Percentiles rank a stretch among this genome's conserved stretches.
Conservation (phyloP, 53 echinoderm and acorn worm species). For the Echinarachnius parma region DNA sequence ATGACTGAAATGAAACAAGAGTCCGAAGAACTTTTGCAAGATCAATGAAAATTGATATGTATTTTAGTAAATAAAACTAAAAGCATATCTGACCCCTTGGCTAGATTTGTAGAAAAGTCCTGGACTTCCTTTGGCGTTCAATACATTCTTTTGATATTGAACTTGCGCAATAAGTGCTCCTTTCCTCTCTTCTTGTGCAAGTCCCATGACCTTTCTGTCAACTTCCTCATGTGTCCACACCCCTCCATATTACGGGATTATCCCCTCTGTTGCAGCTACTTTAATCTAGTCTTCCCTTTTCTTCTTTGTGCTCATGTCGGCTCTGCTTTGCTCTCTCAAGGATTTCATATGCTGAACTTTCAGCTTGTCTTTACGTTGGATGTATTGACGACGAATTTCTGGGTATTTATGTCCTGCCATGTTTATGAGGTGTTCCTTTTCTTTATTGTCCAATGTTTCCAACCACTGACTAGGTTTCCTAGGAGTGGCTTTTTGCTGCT, state of each 20-base stretch:
- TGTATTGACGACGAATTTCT: background rate
- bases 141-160: background rate
- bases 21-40: background rate
- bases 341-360: constrained; percentile 37
- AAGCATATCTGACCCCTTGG: background rate
- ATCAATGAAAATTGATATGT: background rate
- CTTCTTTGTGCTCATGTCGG: constrained; percentile 18
- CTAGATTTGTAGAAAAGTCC: background rate
- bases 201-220: background rate
- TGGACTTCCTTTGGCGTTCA: background rate
- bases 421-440: constrained; percentile 16
- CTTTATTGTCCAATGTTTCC: constrained; percentile 14
- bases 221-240: constrained; percentile 30
- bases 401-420: constrained; percentile 4
- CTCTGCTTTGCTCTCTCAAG: constrained; percentile 21
- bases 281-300: constrained; percentile 28
- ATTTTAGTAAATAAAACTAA: background rate
- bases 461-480: constrained; percentile 60
- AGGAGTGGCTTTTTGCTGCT: too few species aligned
- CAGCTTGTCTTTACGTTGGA: constrained; percentile 27
- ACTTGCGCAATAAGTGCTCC: constrained; percentile 14
- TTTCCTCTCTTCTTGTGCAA: constrained; percentile 8
- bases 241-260: constrained; percentile 34
- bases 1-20: too few species aligned
- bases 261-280: constrained; percentile 15